These are phyloP conservation scores for Scomberomorus guttatus DNA, from an alignment of 2,797 vertebrate species.

Conservation along the genomic window DNA sequence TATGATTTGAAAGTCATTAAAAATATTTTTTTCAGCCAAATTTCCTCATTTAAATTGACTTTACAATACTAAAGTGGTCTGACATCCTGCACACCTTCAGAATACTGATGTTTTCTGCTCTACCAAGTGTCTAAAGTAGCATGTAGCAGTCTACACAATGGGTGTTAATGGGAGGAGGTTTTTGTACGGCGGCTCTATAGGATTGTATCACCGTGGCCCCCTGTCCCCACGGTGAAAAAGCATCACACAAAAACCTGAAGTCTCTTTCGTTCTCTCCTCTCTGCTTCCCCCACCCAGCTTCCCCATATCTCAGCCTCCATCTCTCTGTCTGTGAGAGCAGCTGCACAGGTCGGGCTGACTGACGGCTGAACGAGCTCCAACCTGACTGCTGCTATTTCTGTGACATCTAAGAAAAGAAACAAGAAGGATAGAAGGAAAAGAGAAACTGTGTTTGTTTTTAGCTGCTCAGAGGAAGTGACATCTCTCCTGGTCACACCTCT, in stretches of 20 bases:
- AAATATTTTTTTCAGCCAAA: neutral
- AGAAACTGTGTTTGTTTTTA: constrained; percentile 2
- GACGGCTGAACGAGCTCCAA: constrained; percentile 28
- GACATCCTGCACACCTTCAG: neutral
- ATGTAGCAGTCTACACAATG: constrained; percentile 29
- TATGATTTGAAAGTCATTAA: neutral
- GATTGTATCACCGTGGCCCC: constrained; percentile 90
- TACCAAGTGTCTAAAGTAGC: neutral
- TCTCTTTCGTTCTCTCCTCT: constrained; percentile 17
- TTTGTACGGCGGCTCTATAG: constrained; percentile 89
- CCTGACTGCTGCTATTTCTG: constrained; percentile 82
- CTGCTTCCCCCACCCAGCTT: constrained; percentile 50
- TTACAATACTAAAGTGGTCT: neutral
- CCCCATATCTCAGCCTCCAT: constrained; percentile 77
- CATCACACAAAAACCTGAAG: constrained; percentile 89
- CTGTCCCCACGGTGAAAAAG: constrained; percentile 92
- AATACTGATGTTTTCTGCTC: neutral
- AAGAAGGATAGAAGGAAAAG: constrained; percentile 28
- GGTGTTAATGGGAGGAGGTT: constrained; percentile 80
- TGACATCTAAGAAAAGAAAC: constrained; percentile 70
- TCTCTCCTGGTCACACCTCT: constrained; percentile 53
- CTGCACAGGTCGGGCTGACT: constrained; percentile 43
- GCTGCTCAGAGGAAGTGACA: constrained; percentile 60
- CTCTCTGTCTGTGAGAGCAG: constrained; percentile 53
- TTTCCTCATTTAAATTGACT: neutral